Evolutionary conservation across 2,113 vertebrate genomes (phyloP).

Genomic region (Catharus bicknelli): DNA sequence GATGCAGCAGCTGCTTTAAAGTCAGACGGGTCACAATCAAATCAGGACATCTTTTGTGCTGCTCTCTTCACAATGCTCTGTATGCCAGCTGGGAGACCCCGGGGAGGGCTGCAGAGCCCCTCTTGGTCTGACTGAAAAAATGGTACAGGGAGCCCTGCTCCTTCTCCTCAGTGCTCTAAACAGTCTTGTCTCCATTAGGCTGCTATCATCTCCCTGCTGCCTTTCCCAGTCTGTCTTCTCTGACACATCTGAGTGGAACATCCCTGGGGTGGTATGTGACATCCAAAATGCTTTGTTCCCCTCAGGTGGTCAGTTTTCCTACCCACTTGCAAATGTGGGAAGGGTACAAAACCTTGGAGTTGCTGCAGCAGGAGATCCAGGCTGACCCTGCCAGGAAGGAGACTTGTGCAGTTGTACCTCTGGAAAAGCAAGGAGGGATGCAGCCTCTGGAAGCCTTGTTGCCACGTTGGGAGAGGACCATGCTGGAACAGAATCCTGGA

Average conservation of each 20-base stretch:
- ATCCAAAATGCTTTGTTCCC: not conserved
- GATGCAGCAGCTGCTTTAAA: conserved; percentile 24
- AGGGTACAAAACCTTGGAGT: not conserved
- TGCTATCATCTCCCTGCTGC: not conserved
- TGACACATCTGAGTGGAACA: not conserved
- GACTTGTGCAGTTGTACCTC: not conserved
- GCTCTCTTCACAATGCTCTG: not conserved
- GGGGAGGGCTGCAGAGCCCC: not conserved
- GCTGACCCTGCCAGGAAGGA: not conserved
- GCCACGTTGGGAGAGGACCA: rapidly evolving
- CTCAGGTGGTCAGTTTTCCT: not conserved
- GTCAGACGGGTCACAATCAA: conserved; percentile 21
- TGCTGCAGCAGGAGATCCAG: not conserved
- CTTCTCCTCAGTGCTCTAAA: not conserved
- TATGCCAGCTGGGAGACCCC: not conserved
- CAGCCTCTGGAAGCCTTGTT: not conserved
- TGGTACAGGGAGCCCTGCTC: not conserved
- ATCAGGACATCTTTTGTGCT: not conserved
- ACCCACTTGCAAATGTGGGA: not conserved
- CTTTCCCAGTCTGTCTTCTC: not conserved
- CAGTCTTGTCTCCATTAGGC: not conserved
- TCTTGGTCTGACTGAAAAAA: not conserved
- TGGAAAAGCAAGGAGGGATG: not conserved
- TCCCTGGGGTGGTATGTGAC: not conserved
- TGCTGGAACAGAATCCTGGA: not conserved